Evolutionary conservation across 2,888 invertebrate species (phyloP).

Genomic region (Hydropsyche betteni): DNA sequence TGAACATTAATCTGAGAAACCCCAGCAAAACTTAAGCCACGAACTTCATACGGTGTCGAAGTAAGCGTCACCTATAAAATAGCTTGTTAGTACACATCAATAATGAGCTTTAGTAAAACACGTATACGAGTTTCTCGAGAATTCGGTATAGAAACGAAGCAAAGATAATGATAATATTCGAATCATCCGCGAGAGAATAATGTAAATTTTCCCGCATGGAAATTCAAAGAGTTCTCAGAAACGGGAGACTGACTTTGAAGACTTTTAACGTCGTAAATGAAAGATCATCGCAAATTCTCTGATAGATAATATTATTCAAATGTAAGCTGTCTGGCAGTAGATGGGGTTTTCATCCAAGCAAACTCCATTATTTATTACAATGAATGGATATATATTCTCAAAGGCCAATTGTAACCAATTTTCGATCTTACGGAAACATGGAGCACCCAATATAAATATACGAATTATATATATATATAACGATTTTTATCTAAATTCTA

Average conservation of each 20-base stretch:
- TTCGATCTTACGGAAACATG: conserved; percentile 1
- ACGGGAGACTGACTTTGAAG: no score
- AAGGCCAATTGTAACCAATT: conserved; percentile 33
- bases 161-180: no score
- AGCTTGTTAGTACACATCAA: no score
- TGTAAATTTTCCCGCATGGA: no score
- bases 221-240: neutral
- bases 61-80: no score
- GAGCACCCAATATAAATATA: neutral
- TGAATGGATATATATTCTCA: conserved; percentile 29
- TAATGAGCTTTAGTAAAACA: no score
- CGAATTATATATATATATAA: no score
- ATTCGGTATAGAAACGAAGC: no score
- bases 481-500: no score
- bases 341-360: neutral
- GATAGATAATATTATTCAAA: conserved; percentile 52
- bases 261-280: neutral
- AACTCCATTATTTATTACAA: conserved; percentile 33
- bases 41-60: neutral
- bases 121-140: no score
- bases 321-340: conserved; percentile 47
- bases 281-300: conserved; percentile 36
- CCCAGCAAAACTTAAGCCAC: conserved; percentile 2
- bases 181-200: no score
- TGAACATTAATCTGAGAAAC: conserved; percentile 2